These are phyloP conservation scores for Tragelaphus buxtoni DNA, from an alignment of 2,113 vertebrate species.

Conservation along the genomic window DNA sequence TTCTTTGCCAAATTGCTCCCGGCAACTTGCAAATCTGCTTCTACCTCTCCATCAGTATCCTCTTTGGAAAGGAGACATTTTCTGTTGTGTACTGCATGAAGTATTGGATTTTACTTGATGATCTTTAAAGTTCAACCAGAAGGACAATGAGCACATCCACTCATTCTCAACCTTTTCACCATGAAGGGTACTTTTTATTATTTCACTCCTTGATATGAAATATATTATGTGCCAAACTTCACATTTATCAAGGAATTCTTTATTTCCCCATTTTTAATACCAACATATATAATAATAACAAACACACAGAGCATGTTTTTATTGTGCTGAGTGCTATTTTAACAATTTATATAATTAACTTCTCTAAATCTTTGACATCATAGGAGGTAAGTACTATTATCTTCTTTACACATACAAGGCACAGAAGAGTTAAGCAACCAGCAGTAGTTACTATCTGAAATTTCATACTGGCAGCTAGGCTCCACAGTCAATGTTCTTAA, in stretches of 20 bases:
- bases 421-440: not conserved
- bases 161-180: not conserved
- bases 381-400: not conserved
- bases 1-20: constrained; percentile 43
- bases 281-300: not conserved
- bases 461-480: not conserved
- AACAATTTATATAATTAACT: not conserved
- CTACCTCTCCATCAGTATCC: constrained; percentile 51
- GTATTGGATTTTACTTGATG: constrained; percentile 29
- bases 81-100: not conserved
- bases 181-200: not conserved
- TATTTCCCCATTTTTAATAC: not conserved
- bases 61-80: constrained; percentile 44
- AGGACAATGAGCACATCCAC: not conserved
- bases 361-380: not conserved
- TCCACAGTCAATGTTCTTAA: not conserved
- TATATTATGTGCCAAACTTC: not conserved
- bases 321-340: not conserved
- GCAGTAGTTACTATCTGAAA: not conserved
- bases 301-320: not conserved
- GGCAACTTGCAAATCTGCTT: constrained; percentile 32
- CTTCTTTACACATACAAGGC: not conserved
- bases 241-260: not conserved
- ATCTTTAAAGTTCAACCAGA: constrained; percentile 47
- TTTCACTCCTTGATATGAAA: not conserved